A percentile compares a stretch with the other conserved stretches of the same genome.
phyloP scores from a whole-genome alignment of 2,113 vertebrate genomes.

The Oriolus oriolus region DNA sequence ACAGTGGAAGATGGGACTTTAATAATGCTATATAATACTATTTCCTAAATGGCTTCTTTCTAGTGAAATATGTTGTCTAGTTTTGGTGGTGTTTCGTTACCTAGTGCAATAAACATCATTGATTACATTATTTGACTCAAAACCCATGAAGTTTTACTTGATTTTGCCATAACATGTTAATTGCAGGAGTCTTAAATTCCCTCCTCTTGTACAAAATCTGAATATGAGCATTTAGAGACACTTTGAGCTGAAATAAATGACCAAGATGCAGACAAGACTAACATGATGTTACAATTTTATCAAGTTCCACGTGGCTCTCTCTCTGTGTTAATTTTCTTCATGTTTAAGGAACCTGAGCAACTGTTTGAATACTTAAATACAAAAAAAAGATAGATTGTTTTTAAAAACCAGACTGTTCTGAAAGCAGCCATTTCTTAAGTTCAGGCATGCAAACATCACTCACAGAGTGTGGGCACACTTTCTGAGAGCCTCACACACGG shows the following conservation, averaged over 20 bases:
- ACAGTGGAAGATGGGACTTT: neutral
- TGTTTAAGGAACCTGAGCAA: neutral
- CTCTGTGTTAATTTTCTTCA: neutral
- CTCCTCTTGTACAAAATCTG: neutral
- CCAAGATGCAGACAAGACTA: neutral
- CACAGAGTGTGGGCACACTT: neutral
- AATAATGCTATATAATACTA: neutral
- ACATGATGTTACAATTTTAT: neutral
- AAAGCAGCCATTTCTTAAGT: neutral
- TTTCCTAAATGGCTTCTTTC: neutral
- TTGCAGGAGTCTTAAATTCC: neutral
- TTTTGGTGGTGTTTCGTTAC: neutral
- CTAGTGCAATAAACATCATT: neutral
- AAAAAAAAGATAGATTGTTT: neutral
- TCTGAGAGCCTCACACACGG: neutral
- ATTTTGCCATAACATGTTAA: neutral
- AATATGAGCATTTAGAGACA: neutral
- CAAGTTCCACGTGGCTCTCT: neutral
- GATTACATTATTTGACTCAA: neutral
- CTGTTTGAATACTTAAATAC: neutral
- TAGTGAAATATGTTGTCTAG: neutral
- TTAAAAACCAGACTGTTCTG: neutral
- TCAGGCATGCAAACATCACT: neutral
- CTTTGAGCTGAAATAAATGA: neutral
- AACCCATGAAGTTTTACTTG: neutral